Evolutionary conservation across 2,797 vertebrate genomes (phyloP).

Genomic region (Monodelphis domestica): DNA sequence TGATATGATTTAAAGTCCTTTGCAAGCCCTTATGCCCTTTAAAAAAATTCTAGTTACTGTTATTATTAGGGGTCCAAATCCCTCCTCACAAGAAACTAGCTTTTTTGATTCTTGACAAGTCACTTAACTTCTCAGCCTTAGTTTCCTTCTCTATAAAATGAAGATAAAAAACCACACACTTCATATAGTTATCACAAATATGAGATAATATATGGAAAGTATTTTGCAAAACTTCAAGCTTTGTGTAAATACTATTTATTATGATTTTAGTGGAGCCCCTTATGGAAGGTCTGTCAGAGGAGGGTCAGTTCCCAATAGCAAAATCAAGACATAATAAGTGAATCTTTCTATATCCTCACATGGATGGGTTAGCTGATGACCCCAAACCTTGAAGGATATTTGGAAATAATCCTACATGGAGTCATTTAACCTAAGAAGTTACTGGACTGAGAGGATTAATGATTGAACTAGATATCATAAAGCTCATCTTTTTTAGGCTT

Average conservation of each 20-base stretch:
- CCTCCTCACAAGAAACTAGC: not conserved
- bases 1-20: not conserved
- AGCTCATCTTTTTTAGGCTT: not conserved
- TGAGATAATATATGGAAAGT: not conserved
- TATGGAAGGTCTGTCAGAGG: not conserved
- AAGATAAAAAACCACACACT: not conserved
- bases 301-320: not conserved
- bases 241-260: not conserved
- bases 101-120: not conserved
- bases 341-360: not conserved
- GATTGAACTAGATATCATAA: not conserved
- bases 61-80: not conserved
- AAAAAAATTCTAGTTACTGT: not conserved
- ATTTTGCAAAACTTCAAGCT: not conserved
- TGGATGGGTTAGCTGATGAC: not conserved
- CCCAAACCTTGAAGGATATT: not conserved
- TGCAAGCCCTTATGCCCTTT: no score
- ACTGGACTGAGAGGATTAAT: not conserved
- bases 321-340: not conserved
- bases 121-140: not conserved
- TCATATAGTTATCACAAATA: not conserved
- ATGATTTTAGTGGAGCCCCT: not conserved
- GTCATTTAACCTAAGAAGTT: not conserved
- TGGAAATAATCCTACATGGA: conserved; percentile 2
- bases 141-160: not conserved